Evolutionary conservation across 2,113 vertebrate species (phyloP).

Genomic region (Anseranas semipalmata): DNA sequence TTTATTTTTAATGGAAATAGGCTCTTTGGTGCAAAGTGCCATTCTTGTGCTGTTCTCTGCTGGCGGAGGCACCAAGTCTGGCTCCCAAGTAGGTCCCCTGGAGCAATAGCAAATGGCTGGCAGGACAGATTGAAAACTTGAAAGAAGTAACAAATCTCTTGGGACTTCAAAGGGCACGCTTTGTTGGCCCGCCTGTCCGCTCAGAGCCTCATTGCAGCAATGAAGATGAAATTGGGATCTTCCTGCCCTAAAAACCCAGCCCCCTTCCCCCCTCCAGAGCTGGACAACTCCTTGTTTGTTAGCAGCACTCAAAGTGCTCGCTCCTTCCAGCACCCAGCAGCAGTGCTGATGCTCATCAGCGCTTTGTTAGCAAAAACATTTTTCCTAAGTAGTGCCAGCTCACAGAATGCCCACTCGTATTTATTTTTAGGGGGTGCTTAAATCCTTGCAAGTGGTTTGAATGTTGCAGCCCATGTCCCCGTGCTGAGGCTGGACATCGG

Average conservation of each 20-base stretch:
- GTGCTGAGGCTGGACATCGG: neutral
- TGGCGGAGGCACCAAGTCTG: neutral
- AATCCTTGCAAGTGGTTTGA: neutral
- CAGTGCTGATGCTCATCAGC: neutral
- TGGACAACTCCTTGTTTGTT: neutral
- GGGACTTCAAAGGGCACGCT: neutral
- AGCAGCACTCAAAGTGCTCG: neutral
- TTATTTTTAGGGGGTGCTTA: accelerated
- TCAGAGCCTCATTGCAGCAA: neutral
- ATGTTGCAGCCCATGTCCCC: accelerated
- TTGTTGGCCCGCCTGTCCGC: neutral
- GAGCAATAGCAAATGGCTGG: neutral
- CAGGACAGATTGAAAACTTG: neutral
- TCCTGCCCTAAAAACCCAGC: neutral
- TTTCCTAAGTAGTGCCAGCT: accelerated
- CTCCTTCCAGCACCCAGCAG: neutral
- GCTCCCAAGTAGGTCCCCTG: neutral
- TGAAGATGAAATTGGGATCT: neutral
- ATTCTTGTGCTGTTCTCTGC: neutral
- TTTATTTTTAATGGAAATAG: too few species aligned
- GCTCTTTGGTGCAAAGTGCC: neutral
- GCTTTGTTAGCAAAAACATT: neutral
- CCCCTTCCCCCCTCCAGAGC: neutral
- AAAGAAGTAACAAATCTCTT: slow-evolving; percentile 1
- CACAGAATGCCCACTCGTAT: neutral